phyloP scores from a whole-genome alignment of 2,888 invertebrate genomes.

The Mimachlamys varia region DNA sequence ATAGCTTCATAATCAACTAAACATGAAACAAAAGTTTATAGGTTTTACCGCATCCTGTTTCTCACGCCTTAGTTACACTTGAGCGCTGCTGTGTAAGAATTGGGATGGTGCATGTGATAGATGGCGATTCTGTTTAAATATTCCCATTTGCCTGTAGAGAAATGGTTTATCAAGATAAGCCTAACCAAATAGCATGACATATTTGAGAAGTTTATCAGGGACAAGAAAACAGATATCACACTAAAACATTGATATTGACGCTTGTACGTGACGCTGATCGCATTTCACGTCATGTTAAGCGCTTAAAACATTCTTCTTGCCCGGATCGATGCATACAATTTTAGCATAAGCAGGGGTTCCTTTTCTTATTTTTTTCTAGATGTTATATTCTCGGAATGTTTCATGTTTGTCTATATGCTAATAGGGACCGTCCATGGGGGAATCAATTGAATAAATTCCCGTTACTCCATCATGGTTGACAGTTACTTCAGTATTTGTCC shows the following conservation, averaged over 20 bases:
- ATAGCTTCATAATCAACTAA: too few relatives aligned
- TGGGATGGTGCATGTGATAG: too few relatives aligned
- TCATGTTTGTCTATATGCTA: slow-evolving; percentile 31
- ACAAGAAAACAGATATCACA: too few relatives aligned
- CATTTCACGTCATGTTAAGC: not conserved
- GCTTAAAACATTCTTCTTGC: not conserved
- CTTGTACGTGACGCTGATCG: not conserved
- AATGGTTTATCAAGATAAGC: too few relatives aligned
- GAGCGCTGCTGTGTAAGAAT: too few relatives aligned
- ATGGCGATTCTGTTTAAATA: too few relatives aligned
- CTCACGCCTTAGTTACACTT: too few relatives aligned
- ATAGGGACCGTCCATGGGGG: not conserved
- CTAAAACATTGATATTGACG: not conserved
- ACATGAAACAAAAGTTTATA: too few relatives aligned
- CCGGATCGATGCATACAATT: not conserved
- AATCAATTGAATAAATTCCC: not conserved
- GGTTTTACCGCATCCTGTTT: too few relatives aligned
- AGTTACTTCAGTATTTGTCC: not conserved
- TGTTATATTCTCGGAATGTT: not conserved
- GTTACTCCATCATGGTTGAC: not conserved
- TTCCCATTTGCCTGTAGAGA: too few relatives aligned
- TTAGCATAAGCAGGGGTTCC: not conserved
- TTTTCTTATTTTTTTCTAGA: not conserved
- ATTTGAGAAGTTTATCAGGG: too few relatives aligned
- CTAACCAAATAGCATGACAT: too few relatives aligned